These are phyloP conservation scores for Megastigmus dorsalis DNA, from an alignment of 2,888 invertebrate genomes.

Conservation along the genomic window DNA sequence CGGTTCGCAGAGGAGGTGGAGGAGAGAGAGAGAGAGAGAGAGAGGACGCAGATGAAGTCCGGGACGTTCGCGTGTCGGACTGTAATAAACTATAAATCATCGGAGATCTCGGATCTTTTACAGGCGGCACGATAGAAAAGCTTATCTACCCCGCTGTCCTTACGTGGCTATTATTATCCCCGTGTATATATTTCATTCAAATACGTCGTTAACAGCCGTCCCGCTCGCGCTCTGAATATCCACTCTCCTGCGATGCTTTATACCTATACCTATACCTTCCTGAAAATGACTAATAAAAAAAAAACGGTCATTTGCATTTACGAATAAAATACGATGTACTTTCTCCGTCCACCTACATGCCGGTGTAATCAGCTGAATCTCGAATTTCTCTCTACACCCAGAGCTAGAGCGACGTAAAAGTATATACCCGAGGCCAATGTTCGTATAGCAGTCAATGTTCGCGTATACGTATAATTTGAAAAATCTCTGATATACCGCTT, in stretches of 20 bases:
- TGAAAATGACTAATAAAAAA: constrained; percentile 29
- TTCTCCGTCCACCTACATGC: background rate
- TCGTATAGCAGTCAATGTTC: no score
- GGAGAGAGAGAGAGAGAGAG: background rate
- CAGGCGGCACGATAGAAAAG: constrained; percentile 38
- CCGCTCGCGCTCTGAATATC: constrained; percentile 17
- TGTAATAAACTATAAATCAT: constrained; percentile 69
- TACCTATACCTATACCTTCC: constrained; percentile 1
- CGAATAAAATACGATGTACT: constrained; percentile 29
- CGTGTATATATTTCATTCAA: constrained; percentile 45
- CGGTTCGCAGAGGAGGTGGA: background rate
- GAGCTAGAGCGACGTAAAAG: no score
- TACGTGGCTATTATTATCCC: constrained; percentile 42
- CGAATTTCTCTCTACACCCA: constrained; percentile 1
- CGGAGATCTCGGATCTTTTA: constrained; percentile 63
- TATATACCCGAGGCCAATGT: no score
- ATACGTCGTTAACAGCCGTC: constrained; percentile 44
- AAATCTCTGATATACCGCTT: no score
- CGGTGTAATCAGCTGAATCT: constrained; percentile 26
- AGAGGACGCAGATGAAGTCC: constrained; percentile 41
- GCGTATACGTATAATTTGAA: no score
- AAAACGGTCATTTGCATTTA: constrained; percentile 36
- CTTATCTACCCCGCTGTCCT: constrained; percentile 35
- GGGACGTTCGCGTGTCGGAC: constrained; percentile 63
- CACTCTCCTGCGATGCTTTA: no score